phyloP scores from a whole-genome alignment of 2,888 invertebrate genomes.

The Caenorhabditis panamensis region DNA sequence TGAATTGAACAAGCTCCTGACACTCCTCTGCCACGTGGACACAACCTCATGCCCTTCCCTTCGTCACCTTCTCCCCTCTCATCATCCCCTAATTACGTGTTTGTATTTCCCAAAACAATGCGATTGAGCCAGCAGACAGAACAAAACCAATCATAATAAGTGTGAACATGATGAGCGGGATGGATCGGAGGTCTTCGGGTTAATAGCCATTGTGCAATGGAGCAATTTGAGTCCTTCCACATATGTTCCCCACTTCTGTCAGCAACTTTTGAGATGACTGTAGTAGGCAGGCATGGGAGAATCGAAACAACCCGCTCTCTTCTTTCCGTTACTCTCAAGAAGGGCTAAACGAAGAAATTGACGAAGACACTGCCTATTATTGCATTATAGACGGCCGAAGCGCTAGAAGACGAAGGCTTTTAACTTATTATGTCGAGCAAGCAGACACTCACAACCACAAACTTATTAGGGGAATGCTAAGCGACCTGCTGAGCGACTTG shows the following conservation, averaged over 20 bases:
- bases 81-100: constrained; percentile 49
- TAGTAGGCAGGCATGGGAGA: neutral
- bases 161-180: constrained; percentile 46
- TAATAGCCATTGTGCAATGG: constrained; percentile 55
- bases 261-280: constrained; percentile 33
- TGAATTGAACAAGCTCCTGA: too few species aligned
- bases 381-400: constrained; percentile 53
- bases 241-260: constrained; percentile 43
- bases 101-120: constrained; percentile 50
- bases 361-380: constrained; percentile 45
- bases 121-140: constrained; percentile 28
- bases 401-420: constrained; percentile 54
- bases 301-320: neutral
- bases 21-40: too few species aligned
- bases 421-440: constrained; percentile 57
- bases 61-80: constrained; percentile 6
- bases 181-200: neutral
- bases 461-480: constrained; percentile 33
- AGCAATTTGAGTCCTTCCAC: constrained; percentile 51
- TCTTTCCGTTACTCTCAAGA: too few species aligned
- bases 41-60: neutral
- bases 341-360: constrained; percentile 49
- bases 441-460: constrained; percentile 13
- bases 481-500: constrained; percentile 29
- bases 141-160: constrained; percentile 25